These are phyloP conservation scores for Pelecanoides urinatrix DNA, from an alignment of 2,113 vertebrate species.

Conservation along the genomic window DNA sequence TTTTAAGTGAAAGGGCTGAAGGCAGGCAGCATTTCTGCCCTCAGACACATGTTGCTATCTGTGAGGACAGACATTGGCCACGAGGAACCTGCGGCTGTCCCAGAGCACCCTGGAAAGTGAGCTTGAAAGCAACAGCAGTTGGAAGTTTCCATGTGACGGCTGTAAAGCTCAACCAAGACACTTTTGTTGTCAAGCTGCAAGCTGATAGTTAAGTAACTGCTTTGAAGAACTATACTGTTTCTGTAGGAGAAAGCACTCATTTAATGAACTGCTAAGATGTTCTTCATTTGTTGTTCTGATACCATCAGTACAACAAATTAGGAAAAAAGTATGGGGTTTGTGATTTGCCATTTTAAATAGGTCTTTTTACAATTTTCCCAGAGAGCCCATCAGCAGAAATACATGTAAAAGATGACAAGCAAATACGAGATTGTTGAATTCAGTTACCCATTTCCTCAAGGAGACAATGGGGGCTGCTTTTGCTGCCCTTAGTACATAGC, in stretches of 20 bases:
- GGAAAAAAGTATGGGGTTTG: background rate
- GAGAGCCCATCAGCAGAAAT: slow-evolving; percentile 10
- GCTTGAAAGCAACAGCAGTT: background rate
- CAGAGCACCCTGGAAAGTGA: background rate
- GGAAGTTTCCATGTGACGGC: background rate
- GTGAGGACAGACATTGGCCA: background rate
- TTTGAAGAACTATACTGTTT: background rate
- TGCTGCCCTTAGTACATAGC: background rate
- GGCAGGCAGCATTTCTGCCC: background rate
- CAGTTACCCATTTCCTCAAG: slow-evolving; percentile 5
- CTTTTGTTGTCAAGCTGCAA: background rate
- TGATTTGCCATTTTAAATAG: background rate
- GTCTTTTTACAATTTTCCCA: background rate
- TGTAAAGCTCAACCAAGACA: background rate
- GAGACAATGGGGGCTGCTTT: slow-evolving; percentile 3
- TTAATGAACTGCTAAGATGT: background rate
- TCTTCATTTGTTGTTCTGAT: background rate
- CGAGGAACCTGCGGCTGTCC: background rate
- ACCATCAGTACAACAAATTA: background rate
- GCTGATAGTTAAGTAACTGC: background rate
- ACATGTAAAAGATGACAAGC: background rate
- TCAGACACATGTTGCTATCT: background rate
- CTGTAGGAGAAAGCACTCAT: background rate
- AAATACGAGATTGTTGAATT: background rate
- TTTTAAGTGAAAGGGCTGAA: background rate